Percentiles rank a stretch among this genome's conserved stretches.
These are phyloP conservation scores for Drosophila nebulosa DNA, from an alignment of 1,140 invertebrate species.

Conservation along the genomic window DNA sequence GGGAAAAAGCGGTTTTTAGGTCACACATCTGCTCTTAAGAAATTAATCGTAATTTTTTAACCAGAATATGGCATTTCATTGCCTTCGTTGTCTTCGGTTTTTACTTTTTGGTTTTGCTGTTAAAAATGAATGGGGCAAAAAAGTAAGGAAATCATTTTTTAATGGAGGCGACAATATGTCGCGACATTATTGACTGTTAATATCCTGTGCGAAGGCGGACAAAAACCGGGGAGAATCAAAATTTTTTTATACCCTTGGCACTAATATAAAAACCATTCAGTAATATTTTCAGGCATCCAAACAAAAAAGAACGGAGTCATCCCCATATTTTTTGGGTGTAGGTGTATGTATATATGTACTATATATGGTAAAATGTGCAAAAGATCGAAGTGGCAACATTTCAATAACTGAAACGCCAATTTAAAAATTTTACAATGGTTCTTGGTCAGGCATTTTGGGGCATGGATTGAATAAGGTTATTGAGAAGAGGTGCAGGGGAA, in stretches of 20 bases:
- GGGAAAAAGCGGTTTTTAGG: slow-evolving; percentile 11
- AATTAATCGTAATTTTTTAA: slow-evolving; percentile 36
- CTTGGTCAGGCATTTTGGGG: slow-evolving; percentile 33
- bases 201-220: slow-evolving; percentile 37
- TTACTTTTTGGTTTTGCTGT: slow-evolving; percentile 31
- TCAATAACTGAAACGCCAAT: slow-evolving; percentile 76
- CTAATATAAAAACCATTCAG: background rate
- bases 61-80: slow-evolving; percentile 31
- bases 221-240: too few species aligned
- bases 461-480: background rate
- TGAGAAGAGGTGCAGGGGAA: slow-evolving; percentile 3
- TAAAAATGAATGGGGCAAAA: slow-evolving; percentile 44
- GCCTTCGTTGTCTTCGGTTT: slow-evolving; percentile 7
- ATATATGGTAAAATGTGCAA: slow-evolving; percentile 6
- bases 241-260: background rate
- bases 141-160: slow-evolving; percentile 12
- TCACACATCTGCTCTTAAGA: slow-evolving; percentile 6
- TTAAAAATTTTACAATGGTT: slow-evolving; percentile 71
- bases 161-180: slow-evolving; percentile 56
- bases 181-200: slow-evolving; percentile 73
- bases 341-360: slow-evolving; percentile 9
- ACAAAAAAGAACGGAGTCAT: background rate
- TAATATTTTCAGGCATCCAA: too few species aligned
- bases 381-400: slow-evolving; percentile 60
- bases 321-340: slow-evolving; percentile 5